Percentiles rank a stretch among this genome's conserved stretches.
phyloP scores from a whole-genome alignment of 2,797 vertebrate species.

The Potorous gilbertii region DNA sequence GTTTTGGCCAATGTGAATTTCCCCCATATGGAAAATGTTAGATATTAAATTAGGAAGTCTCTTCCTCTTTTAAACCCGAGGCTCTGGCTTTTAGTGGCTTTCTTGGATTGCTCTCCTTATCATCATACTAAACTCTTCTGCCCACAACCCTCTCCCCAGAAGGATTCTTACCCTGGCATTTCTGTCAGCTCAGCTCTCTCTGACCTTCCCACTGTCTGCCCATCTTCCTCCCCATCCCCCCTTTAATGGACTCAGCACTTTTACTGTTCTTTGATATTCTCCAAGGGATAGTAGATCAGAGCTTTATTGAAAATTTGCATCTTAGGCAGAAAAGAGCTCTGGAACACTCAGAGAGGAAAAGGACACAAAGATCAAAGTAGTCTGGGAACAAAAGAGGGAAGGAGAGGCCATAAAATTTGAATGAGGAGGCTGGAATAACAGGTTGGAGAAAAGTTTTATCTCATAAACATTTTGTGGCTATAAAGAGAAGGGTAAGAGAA shows the following conservation, averaged over 20 bases:
- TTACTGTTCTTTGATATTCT: slow-evolving; percentile 80
- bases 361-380: slow-evolving; percentile 73
- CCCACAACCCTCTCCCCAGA: slow-evolving; percentile 16
- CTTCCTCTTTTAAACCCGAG: no score
- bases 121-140: background rate
- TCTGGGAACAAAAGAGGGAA: slow-evolving; percentile 69
- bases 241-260: slow-evolving; percentile 76
- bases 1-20: background rate
- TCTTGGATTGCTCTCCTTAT: background rate
- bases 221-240: slow-evolving; percentile 4
- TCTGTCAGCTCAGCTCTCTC: slow-evolving; percentile 63
- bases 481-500: background rate
- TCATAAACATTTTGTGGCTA: background rate
- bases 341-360: slow-evolving; percentile 70
- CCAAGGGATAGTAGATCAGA: slow-evolving; percentile 76
- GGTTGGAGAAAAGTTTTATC: slow-evolving; percentile 42
- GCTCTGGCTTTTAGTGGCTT: background rate
- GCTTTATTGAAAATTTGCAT: slow-evolving; percentile 79
- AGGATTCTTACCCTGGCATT: slow-evolving; percentile 17
- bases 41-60: no score
- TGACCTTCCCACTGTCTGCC: slow-evolving; percentile 71
- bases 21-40: rapidly evolving
- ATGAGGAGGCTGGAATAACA: slow-evolving; percentile 57
- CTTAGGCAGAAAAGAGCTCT: slow-evolving; percentile 75
- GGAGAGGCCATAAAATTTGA: slow-evolving; percentile 69